Base-by-base conservation (phyloP, 2,797 vertebrate genomes). In the Octomys mimax region DNA sequence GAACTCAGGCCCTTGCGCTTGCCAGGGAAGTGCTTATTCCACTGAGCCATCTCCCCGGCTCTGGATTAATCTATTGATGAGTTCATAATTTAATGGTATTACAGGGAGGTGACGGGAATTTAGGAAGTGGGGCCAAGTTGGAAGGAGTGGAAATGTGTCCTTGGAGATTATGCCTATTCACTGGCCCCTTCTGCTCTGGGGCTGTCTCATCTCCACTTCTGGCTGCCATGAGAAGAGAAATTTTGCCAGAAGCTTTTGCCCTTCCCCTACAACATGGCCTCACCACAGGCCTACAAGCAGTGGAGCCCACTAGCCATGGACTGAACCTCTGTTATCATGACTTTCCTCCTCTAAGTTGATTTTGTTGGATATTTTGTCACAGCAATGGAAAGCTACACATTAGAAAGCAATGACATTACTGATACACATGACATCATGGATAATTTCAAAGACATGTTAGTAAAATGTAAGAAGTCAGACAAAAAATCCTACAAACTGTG, bases 371-470 rank as follows among this genome's bases (percentile, higher is more conserved):
- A 24, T 39, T n/a, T 68, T 68, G 70, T 71, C n/a, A 71, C 16
- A 71, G 68, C 68, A 71, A 39, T 71, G n/a, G 68, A 39, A 71
- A 71, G n/a, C 33, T 71, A 39, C n/a, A 39, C n/a, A 71, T 71
- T 71, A 39, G 22, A 39, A 22, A 71, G n/a, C 19, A 71, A 66
- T 33, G 28, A 66, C 6, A 13, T 57, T 57, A 77, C 61, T 77
- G 31, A 92, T 61, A 62, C 12, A 78, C 42, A 42, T 24, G 70
- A 82, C 31, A 61, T 77, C n/a, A 42, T 22, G 86, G 39, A 66
- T 64, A 66, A 73, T 70, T 49, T 80, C 96, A 84, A 68, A 88
- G 91, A 49, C 78, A 73, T 71, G 59, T 49, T 59, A 73, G 33
- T 87, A n/a, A 88, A 68, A 59, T 1, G 28, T 31, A 84, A 68